These are phyloP conservation scores for Anguilla japonica DNA, from an alignment of 2,113 vertebrate species.

Conservation along the genomic window DNA sequence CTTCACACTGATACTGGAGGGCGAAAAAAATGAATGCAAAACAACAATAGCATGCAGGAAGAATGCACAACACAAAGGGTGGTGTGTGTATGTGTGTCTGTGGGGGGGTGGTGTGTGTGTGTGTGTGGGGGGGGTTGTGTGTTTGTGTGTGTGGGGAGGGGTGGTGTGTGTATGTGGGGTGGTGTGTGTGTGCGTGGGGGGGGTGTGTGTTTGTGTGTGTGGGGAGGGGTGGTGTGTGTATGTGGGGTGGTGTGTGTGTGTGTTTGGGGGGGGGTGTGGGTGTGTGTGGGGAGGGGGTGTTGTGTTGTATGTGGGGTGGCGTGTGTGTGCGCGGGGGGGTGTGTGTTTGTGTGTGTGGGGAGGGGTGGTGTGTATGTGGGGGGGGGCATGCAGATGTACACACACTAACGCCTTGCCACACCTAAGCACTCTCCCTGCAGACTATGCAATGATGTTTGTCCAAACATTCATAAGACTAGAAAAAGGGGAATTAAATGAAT, in stretches of 20 bases:
- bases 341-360: too few species aligned
- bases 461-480: slow-evolving; percentile 41
- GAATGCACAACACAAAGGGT: slow-evolving; percentile 18
- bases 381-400: slow-evolving; percentile 9
- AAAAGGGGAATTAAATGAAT: slow-evolving; percentile 78
- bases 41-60: not conserved
- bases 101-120: too few species aligned
- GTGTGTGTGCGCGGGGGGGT: too few species aligned
- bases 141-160: too few species aligned
- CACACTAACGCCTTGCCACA: slow-evolving; percentile 21
- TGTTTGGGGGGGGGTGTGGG: slow-evolving; percentile 41
- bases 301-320: not conserved
- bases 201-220: slow-evolving; percentile 9
- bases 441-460: slow-evolving; percentile 40
- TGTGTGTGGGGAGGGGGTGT: too few species aligned
- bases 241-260: too few species aligned
- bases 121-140: not conserved
- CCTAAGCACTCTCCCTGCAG: slow-evolving; percentile 18
- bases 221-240: too few species aligned
- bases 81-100: too few species aligned
- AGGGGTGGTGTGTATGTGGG: not conserved
- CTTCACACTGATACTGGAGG: not conserved
- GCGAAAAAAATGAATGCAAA: slow-evolving; percentile 1
- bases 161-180: not conserved
- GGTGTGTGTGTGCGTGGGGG: not conserved